Evolutionary conservation across 1,140 invertebrate genomes (phyloP).

Genomic region (Zaprionus camerounensis): DNA sequence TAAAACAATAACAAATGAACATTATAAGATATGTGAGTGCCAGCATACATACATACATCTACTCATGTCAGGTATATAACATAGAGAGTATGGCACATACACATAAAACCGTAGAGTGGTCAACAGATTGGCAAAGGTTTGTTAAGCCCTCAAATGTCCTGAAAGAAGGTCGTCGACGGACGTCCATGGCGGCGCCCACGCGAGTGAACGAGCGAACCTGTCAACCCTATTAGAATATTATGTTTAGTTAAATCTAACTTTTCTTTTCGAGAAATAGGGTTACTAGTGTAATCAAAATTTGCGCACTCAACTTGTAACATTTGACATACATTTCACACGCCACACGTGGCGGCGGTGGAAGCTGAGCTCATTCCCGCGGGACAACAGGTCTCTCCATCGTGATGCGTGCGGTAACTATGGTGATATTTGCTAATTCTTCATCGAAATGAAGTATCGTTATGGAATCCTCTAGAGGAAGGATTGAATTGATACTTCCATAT

Average conservation of each 20-base stretch:
- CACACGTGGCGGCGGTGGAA: constrained; percentile 64
- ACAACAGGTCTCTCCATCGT: constrained; percentile 31
- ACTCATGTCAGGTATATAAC: constrained; percentile 34
- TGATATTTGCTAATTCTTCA: not conserved
- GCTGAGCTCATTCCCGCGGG: constrained; percentile 34
- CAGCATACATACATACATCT: constrained; percentile 22
- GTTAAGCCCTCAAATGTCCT: constrained; percentile 70
- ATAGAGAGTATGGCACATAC: constrained; percentile 21
- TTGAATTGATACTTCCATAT: not conserved
- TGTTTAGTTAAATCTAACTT: constrained; percentile 73
- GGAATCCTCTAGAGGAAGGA: not conserved
- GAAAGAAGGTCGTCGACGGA: constrained; percentile 57
- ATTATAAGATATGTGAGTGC: constrained; percentile 34
- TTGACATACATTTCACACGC: constrained; percentile 74
- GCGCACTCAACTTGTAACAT: constrained; percentile 63
- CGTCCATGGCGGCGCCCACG: constrained; percentile 22
- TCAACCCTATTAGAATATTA: constrained; percentile 49
- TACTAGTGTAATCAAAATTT: constrained; percentile 70
- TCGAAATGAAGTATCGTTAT: not conserved
- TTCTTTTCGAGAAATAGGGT: constrained; percentile 56
- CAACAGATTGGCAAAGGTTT: constrained; percentile 73
- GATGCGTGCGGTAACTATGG: not conserved
- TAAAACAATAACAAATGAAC: constrained; percentile 24
- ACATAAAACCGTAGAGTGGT: constrained; percentile 63
- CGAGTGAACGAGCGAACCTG: constrained; percentile 19